A percentile compares a stretch with the other conserved stretches of the same genome.
These are phyloP conservation scores for Grus americana DNA, from an alignment of 2,113 vertebrate species.

Conservation along the genomic window DNA sequence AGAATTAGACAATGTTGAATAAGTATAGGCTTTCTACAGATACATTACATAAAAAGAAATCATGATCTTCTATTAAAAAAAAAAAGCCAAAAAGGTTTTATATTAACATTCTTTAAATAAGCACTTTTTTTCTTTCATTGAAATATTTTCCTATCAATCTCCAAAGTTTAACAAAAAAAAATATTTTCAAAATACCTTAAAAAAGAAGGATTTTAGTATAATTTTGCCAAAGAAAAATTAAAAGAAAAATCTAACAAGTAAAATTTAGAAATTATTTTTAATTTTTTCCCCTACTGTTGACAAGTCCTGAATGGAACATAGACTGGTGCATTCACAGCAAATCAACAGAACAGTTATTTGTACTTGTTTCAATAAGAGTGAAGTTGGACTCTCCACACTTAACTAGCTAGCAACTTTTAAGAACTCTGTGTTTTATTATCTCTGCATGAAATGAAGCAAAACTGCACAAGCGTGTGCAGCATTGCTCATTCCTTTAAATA, in stretches of 20 bases:
- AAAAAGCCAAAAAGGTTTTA: background rate
- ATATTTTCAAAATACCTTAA: background rate
- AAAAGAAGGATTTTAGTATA: background rate
- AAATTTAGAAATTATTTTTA: background rate
- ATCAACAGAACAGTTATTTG: background rate
- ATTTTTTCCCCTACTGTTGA: background rate
- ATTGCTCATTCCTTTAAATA: background rate
- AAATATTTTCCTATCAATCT: background rate
- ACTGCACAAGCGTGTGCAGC: background rate
- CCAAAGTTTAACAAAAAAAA: background rate
- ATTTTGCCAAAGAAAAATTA: background rate
- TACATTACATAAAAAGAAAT: background rate
- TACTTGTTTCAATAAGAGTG: background rate
- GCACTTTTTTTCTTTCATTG: background rate
- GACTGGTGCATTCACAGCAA: background rate
- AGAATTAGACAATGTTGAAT: background rate
- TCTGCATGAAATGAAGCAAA: background rate
- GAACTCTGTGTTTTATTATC: background rate
- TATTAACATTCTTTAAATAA: background rate
- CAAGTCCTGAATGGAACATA: background rate
- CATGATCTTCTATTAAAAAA: fast-evolving
- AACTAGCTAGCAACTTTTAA: background rate
- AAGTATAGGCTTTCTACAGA: background rate
- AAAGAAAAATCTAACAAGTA: background rate
- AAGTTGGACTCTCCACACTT: background rate